Evolutionary conservation across 1,140 invertebrate genomes (phyloP), one percentile per base, ranked within the genome.

Genomic region (Teleopsis dalmanni): DNA sequence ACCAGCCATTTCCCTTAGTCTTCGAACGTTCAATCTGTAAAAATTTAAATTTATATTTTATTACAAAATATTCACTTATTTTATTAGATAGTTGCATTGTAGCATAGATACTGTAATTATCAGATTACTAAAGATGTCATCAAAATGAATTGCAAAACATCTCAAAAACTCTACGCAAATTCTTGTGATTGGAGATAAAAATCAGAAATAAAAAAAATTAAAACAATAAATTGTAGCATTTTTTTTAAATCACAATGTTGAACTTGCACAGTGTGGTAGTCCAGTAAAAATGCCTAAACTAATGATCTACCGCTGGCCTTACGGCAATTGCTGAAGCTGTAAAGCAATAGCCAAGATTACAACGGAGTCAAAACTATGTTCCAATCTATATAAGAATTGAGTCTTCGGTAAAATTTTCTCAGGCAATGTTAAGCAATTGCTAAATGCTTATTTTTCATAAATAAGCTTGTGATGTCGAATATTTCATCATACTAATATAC

Each of bases 1-100:
- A 96, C 95, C 95, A 97, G 44, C 80, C 76, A 2, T 79, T 76
- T 3, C 92, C 92, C 65, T 87, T 91, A 0, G 87, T 91, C 64
- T 84, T 87, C 11, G 81, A 79, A 55, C 81, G 62, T 61, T 83
- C 76, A 56, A 72, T 71, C 74, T 82, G 58, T 45, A 3, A 36
- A 40, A 19, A 46, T 50, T 5, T 43, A 13, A 48, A 31, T 31
- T 47, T 29, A 16, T 11, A 40, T 25, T 26, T 34, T 31, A 29
- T 14, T 34, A 36, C 14, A 10, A 46, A 35, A 5, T 51, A 21
- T 31, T 13, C 18, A 29, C 13, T 44, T 16, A 8, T 14, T 21
- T 41, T 14, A 11, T 26, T 45, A 6, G 3, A 7, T 43, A 13
- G 19, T n/a, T 43, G 18, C 13, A 19, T 38, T 18, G 5, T 16